These are phyloP conservation scores for Belonocnema kinseyi DNA, from an alignment of 1,140 invertebrate genomes.

Conservation along the genomic window DNA sequence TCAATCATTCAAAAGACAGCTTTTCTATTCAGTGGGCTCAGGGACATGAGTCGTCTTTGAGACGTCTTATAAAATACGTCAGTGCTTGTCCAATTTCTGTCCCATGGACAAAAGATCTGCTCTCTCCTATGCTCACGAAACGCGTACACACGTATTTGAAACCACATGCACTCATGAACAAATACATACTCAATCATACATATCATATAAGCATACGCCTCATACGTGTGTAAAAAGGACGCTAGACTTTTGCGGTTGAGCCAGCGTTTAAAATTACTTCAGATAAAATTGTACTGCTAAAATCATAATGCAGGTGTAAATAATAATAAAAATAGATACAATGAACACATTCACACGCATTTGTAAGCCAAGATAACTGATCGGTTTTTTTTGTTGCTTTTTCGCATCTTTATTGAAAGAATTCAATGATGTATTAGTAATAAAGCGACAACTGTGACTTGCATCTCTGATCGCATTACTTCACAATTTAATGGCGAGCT, in stretches of 20 bases:
- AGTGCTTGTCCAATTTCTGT: no score
- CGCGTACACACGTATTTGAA: background rate
- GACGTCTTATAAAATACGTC: no score
- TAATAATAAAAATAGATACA: background rate
- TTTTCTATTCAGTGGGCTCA: no score
- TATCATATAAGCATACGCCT: background rate
- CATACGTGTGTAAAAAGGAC: constrained; percentile 17
- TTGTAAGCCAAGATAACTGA: constrained; percentile 7
- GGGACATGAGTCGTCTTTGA: no score
- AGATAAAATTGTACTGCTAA: constrained; percentile 15
- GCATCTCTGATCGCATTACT: constrained; percentile 38
- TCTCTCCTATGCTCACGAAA: background rate
- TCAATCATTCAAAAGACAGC: no score
- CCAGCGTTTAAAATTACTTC: constrained; percentile 5
- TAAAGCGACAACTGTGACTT: constrained; percentile 37
- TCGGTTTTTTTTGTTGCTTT: background rate
- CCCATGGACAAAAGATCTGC: background rate
- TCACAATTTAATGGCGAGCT: background rate
- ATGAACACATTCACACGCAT: background rate
- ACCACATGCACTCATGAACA: constrained; percentile 13
- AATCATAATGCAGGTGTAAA: constrained; percentile 2
- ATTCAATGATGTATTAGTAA: constrained; percentile 4
- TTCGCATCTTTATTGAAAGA: constrained; percentile 1
- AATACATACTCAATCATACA: constrained; percentile 31
- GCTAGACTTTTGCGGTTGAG: constrained; percentile 3